A percentile compares a stretch with the other conserved stretches of the same genome.
phyloP scores from a whole-genome alignment of 2,888 invertebrate genomes.

The Drosophila sordidula region DNA sequence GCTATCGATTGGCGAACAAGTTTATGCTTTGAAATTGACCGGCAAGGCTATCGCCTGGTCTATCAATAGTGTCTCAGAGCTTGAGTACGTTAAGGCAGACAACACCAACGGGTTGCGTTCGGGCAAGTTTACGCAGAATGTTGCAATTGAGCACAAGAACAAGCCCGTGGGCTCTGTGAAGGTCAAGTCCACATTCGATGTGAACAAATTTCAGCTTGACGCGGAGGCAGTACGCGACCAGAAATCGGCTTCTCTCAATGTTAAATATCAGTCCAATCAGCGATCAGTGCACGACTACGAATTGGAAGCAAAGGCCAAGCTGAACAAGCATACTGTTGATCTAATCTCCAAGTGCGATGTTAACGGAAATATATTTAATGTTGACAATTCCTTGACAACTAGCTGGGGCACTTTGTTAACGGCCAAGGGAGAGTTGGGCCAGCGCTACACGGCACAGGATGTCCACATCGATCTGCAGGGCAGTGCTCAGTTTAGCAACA shows the following conservation, averaged over 20 bases:
- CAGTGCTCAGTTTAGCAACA: slow-evolving; percentile 66
- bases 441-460: slow-evolving; percentile 76
- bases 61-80: slow-evolving; percentile 36
- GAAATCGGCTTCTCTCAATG: slow-evolving; percentile 86
- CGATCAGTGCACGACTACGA: slow-evolving; percentile 85
- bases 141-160: slow-evolving; percentile 59
- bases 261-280: slow-evolving; percentile 85
- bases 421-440: slow-evolving; percentile 81
- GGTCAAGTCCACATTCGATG: slow-evolving; percentile 85
- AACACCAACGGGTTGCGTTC: slow-evolving; percentile 40
- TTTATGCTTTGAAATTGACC: slow-evolving; percentile 53
- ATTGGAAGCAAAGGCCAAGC: slow-evolving; percentile 87
- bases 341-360: slow-evolving; percentile 77
- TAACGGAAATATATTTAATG: slow-evolving; percentile 81
- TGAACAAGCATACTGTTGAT: slow-evolving; percentile 82
- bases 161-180: slow-evolving; percentile 69
- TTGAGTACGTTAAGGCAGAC: slow-evolving; percentile 58
- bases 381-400: slow-evolving; percentile 76
- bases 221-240: slow-evolving; percentile 87
- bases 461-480: slow-evolving; percentile 81
- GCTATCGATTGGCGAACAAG: slow-evolving; percentile 47
- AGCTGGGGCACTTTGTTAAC: slow-evolving; percentile 82
- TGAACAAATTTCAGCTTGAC: slow-evolving; percentile 85
- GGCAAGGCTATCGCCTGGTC: slow-evolving; percentile 66
- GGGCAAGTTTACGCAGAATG: slow-evolving; percentile 59